phyloP scores from a whole-genome alignment of 2,888 invertebrate genomes.

The Camptogramma bilineatum region DNA sequence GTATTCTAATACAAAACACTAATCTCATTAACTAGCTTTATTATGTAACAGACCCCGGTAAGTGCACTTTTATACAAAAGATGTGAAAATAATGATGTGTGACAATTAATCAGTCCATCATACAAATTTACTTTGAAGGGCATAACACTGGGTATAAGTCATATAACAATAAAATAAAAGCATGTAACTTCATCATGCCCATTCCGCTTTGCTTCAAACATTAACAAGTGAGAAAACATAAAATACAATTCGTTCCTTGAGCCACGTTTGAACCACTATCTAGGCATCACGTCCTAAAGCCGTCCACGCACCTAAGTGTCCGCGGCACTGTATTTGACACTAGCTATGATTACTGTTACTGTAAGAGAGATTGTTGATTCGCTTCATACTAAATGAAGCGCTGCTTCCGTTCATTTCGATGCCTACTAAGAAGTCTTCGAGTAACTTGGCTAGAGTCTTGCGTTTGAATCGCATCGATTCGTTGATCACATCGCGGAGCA shows the following conservation, averaged over 20 bases:
- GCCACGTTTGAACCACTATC: slow-evolving; percentile 16
- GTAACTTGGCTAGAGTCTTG: slow-evolving; percentile 87
- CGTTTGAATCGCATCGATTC: slow-evolving; percentile 92
- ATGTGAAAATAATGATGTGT: slow-evolving; percentile 12
- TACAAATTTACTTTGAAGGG: slow-evolving; percentile 10
- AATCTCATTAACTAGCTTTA: slow-evolving; percentile 7
- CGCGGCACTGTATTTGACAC: slow-evolving; percentile 56
- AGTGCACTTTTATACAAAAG: slow-evolving; percentile 29
- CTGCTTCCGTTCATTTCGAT: slow-evolving; percentile 82
- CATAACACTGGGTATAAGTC: slow-evolving; percentile 20
- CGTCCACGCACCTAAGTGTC: slow-evolving; percentile 45
- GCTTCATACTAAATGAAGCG: slow-evolving; percentile 72
- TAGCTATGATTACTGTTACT: slow-evolving; percentile 75
- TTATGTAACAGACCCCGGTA: slow-evolving; percentile 14
- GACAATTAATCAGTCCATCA: slow-evolving; percentile 19
- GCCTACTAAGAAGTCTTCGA: slow-evolving; percentile 87
- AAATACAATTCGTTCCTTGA: slow-evolving; percentile 18
- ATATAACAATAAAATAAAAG: slow-evolving; percentile 29
- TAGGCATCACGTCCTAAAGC: slow-evolving; percentile 29
- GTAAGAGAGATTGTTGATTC: slow-evolving; percentile 65
- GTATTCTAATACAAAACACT: slow-evolving; percentile 9
- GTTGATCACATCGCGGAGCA: slow-evolving; percentile 89
- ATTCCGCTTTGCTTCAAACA: slow-evolving; percentile 32
- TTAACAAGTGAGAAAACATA: slow-evolving; percentile 21
- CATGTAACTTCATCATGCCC: slow-evolving; percentile 23